Evolutionary conservation across 1,140 invertebrate genomes (phyloP).

Genomic region (Bactericera cockerelli): DNA sequence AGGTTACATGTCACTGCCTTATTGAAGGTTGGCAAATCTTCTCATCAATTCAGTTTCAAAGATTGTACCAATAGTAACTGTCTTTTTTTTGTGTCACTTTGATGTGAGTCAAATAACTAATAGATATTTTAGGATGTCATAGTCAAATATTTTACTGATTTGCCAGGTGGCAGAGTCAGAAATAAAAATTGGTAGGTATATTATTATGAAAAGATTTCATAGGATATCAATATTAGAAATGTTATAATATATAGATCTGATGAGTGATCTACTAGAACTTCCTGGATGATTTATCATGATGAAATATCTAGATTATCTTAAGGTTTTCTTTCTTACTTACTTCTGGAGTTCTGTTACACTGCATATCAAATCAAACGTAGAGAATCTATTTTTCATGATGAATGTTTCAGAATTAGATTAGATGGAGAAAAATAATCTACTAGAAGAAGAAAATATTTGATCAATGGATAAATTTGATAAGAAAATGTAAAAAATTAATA

Average conservation of each 20-base stretch:
- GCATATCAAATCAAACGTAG: slow-evolving; percentile 78
- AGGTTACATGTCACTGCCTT: too few species aligned
- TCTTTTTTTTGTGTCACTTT: too few species aligned
- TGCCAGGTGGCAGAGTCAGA: not conserved
- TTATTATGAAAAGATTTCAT: slow-evolving; percentile 8
- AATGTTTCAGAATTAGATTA: too few species aligned
- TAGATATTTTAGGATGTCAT: too few species aligned
- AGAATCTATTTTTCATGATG: slow-evolving; percentile 84
- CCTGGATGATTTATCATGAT: not conserved
- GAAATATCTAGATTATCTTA: slow-evolving; percentile 13
- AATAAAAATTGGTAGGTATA: not conserved
- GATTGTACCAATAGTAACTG: too few species aligned
- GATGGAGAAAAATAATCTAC: too few species aligned
- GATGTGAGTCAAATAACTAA: too few species aligned
- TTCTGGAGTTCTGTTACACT: slow-evolving; percentile 68
- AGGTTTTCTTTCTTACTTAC: slow-evolving; percentile 40
- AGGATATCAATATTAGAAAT: slow-evolving; percentile 12
- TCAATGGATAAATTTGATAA: too few species aligned
- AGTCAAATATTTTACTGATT: not conserved
- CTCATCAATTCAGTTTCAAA: too few species aligned
- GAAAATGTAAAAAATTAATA: too few species aligned
- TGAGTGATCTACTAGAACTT: slow-evolving; percentile 4
- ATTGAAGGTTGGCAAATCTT: too few species aligned
- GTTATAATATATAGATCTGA: slow-evolving; percentile 11
- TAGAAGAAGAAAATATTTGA: too few species aligned